Base-by-base conservation (phyloP, 2,113 vertebrate genomes). In the Lophotis ruficrista region DNA sequence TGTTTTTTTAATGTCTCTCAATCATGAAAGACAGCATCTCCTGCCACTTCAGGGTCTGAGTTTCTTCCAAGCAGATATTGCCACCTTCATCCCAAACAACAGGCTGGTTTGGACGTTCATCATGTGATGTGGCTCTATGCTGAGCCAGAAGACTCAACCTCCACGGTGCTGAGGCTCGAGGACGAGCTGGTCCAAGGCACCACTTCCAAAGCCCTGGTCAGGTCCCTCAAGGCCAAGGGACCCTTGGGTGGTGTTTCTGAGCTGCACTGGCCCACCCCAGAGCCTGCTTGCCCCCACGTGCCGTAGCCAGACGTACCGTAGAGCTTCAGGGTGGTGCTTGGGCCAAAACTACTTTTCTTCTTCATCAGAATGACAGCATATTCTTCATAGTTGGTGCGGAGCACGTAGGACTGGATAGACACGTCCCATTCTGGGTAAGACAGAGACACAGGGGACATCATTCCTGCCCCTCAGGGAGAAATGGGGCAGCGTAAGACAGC, bases 351-450 rank as follows among this genome's bases (percentile, higher is more conserved):
- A 50, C 97, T 99, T 71, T 96, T 61, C 73, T 98, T 99, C 89
- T 95, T 97, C 97, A 97, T 98, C 48, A 99, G 96, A 37, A 99
- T 38, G 27, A 99, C 98, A 20, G 98, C 98, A 0, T 99, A 99
- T 91, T 99, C 99, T 0, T 99, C 93, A 6, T 99, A 99, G 98
- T 99, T 99, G 33, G 99, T 99, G 93, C 97, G 98, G 57, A 98
- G 98, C 81, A 99, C 98, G 0, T 99, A 99, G 71, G 97, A 95
- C 12, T 97, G 98, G 69, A 99, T 96, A 28, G 98, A 98, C 11
- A 94, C 10, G 0, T 94, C 85, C 98, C 98, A 99, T 77, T 87
- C 99, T 99, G 97, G 17, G 62, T n/a, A 24, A 97, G 83, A 79
- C 22, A 95, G 60, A 72, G 31, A 93, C 14, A 85, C 10, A 65